Conservation (phyloP, 2,888 invertebrate genomes). For the Drosophila trichaetosa region DNA sequence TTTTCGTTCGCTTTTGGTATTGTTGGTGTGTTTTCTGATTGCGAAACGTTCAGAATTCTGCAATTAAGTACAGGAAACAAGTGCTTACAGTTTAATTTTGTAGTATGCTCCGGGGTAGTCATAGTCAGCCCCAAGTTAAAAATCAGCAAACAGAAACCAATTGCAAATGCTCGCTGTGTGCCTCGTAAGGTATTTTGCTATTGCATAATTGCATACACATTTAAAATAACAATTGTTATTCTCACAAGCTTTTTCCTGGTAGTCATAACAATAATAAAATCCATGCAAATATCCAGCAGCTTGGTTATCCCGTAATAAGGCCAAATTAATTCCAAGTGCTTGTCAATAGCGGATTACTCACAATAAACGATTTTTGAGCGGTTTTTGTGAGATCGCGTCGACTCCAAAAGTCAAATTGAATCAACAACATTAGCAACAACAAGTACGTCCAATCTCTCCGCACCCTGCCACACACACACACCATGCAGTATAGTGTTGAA, state of each 20-base stretch:
- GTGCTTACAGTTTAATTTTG: constrained; percentile 57
- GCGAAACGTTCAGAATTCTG: constrained; percentile 66
- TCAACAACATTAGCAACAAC: constrained; percentile 74
- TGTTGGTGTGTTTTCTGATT: constrained; percentile 34
- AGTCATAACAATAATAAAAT: not conserved
- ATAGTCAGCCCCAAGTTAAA: not conserved
- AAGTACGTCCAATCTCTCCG: constrained; percentile 21
- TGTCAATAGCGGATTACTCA: constrained; percentile 62
- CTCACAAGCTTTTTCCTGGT: not conserved
- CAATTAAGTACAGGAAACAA: constrained; percentile 79
- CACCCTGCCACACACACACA: not conserved
- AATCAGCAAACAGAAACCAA: not conserved
- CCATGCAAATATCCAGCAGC: constrained; percentile 37
- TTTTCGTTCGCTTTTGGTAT: constrained; percentile 18
- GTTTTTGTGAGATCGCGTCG: constrained; percentile 48
- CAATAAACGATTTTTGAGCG: constrained; percentile 54
- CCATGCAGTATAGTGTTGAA: constrained; percentile 16
- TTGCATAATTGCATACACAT: not conserved
- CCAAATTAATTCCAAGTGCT: constrained; percentile 68
- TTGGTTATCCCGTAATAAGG: constrained; percentile 47
- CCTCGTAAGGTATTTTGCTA: not conserved
- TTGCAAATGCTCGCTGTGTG: constrained; percentile 2
- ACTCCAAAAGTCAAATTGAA: constrained; percentile 71
- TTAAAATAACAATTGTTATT: constrained; percentile 1
- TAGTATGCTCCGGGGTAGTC: not conserved